These are phyloP conservation scores for Diarsia dahlii DNA, from an alignment of 2,888 invertebrate species.

Conservation along the genomic window DNA sequence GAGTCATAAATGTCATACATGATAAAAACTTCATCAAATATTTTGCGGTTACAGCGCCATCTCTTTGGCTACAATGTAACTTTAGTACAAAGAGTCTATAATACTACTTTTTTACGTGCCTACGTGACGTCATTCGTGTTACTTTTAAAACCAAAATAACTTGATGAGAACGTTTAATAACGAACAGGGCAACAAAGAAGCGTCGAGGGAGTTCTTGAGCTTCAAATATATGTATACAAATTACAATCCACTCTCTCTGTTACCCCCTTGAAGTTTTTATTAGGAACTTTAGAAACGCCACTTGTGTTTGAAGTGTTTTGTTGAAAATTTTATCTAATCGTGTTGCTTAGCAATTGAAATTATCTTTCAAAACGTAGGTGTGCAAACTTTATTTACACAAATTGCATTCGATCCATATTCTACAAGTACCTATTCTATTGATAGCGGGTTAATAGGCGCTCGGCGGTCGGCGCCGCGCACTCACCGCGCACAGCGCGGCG, in stretches of 20 bases:
- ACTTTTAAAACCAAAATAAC: constrained; percentile 35
- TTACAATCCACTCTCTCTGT: background rate
- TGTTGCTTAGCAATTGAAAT: constrained; percentile 14
- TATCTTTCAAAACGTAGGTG: background rate
- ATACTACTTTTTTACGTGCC: too few species aligned
- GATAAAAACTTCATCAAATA: background rate
- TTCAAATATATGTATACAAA: constrained; percentile 32
- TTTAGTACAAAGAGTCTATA: too few species aligned
- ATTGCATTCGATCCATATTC: constrained; percentile 20
- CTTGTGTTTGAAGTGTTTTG: constrained; percentile 1
- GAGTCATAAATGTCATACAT: constrained; percentile 1
- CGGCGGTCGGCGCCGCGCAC: too few species aligned
- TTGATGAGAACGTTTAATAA: constrained; percentile 8
- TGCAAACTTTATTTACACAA: background rate
- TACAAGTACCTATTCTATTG: constrained; percentile 8
- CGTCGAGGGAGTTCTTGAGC: constrained; percentile 34
- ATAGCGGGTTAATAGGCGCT: background rate
- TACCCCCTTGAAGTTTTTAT: constrained; percentile 47
- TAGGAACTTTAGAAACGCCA: constrained; percentile 7
- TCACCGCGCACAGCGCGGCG: too few species aligned
- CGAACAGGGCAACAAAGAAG: constrained; percentile 25
- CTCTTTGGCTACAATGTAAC: constrained; percentile 5
- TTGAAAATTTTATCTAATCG: background rate
- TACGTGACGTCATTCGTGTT: constrained; percentile 45
- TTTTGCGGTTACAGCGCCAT: constrained; percentile 37